A percentile compares a stretch with the other conserved stretches of the same genome.
These are phyloP conservation scores for Lordiphosa clarofinis DNA, from an alignment of 1,140 invertebrate species.

Conservation along the genomic window DNA sequence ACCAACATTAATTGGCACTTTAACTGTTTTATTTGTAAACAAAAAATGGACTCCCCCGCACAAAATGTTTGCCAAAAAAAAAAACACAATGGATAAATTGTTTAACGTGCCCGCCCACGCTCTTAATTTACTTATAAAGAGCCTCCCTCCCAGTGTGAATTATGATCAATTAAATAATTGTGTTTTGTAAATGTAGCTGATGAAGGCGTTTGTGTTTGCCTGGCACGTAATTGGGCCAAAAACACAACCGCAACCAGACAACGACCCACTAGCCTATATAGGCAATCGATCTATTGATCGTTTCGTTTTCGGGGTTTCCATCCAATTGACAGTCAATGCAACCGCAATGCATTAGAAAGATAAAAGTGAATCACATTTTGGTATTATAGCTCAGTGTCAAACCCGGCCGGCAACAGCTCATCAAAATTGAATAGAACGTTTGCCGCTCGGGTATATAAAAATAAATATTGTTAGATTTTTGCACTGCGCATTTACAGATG, in stretches of 20 bases:
- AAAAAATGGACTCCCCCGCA: slow-evolving; percentile 35
- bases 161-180: slow-evolving; percentile 66
- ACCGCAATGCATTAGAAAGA: slow-evolving; percentile 38
- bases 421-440: slow-evolving; percentile 41
- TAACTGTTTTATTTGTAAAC: slow-evolving; percentile 63
- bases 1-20: slow-evolving; percentile 31
- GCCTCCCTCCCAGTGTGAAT: slow-evolving; percentile 26
- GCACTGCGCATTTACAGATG: slow-evolving; percentile 61
- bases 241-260: slow-evolving; percentile 17
- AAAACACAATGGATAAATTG: slow-evolving; percentile 26
- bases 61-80: slow-evolving; percentile 25
- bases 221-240: slow-evolving; percentile 57
- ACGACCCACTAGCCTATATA: slow-evolving; percentile 66
- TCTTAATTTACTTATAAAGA: slow-evolving; percentile 48
- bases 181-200: slow-evolving; percentile 25
- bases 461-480: slow-evolving; percentile 44
- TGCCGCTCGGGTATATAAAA: background rate
- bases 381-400: slow-evolving; percentile 12
- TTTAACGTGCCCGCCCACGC: slow-evolving; percentile 33
- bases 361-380: slow-evolving; percentile 26
- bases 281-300: slow-evolving; percentile 29
- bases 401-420: slow-evolving; percentile 36
- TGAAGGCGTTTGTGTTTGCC: slow-evolving; percentile 47
- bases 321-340: slow-evolving; percentile 35
- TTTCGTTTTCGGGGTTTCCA: slow-evolving; percentile 23